phyloP scores from a whole-genome alignment of 2,113 vertebrate species.

The Cavia porcellus region DNA sequence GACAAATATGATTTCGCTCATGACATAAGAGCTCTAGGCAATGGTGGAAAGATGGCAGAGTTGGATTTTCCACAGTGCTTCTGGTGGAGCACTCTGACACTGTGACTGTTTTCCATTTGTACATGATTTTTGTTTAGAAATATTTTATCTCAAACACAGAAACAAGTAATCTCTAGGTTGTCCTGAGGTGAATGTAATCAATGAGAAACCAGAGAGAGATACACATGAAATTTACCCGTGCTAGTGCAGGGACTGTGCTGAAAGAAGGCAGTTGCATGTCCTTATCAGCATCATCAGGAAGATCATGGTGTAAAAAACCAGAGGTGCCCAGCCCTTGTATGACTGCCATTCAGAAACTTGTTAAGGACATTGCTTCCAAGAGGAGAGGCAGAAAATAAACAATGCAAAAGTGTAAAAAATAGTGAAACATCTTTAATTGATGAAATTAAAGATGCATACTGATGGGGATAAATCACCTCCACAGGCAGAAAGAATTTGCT shows the following conservation, averaged over 20 bases:
- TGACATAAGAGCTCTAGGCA: background rate
- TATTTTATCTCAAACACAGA: constrained; percentile 96
- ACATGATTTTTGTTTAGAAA: constrained; percentile 94
- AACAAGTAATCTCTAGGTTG: constrained; percentile 93
- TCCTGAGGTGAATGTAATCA: constrained; percentile 88
- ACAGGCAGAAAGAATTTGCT: constrained; percentile 94
- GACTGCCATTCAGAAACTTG: constrained; percentile 93
- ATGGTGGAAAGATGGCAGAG: background rate
- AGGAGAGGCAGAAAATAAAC: constrained; percentile 87
- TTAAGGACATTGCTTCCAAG: constrained; percentile 95
- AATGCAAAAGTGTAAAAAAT: constrained; percentile 91
- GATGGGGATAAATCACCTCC: constrained; percentile 41
- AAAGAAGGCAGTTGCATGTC: constrained; percentile 92
- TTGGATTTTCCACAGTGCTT: background rate
- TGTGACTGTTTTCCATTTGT: constrained; percentile 97
- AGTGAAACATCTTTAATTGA: constrained; percentile 90
- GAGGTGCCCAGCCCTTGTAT: constrained; percentile 92
- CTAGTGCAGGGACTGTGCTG: constrained; percentile 91
- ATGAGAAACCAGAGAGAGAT: constrained; percentile 80
- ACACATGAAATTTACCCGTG: constrained; percentile 88
- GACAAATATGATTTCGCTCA: background rate
- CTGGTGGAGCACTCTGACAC: background rate
- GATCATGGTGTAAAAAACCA: constrained; percentile 96
- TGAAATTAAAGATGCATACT: constrained; percentile 90
- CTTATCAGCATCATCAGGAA: constrained; percentile 94